Conservation (phyloP, 1,140 invertebrate genomes). For the Lanistes nyassanus region DNA sequence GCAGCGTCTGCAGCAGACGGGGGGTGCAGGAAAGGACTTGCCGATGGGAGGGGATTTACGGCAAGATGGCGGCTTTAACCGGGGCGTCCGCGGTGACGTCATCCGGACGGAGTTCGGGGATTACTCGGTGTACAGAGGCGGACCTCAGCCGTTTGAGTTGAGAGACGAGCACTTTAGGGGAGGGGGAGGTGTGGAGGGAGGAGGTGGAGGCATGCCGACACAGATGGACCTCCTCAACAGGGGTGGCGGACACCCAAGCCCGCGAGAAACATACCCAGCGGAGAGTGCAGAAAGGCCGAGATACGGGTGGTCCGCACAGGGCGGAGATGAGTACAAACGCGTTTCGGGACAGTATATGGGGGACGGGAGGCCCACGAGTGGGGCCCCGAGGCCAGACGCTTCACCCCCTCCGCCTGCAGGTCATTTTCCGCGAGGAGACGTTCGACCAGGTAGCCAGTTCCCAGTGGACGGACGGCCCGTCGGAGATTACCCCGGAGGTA, state of each 20-base stretch:
- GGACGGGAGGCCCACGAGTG: constrained; percentile 8
- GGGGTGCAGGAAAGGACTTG: background rate
- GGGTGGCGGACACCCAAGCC: background rate
- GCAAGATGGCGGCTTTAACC: constrained; percentile 31
- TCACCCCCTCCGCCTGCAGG: background rate
- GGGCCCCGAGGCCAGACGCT: background rate
- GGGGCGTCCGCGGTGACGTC: constrained; percentile 39
- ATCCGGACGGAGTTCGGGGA: constrained; percentile 45
- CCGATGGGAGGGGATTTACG: background rate
- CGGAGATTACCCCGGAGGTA: no score
- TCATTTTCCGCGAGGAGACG: background rate
- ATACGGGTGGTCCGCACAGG: constrained; percentile 20
- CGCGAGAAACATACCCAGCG: constrained; percentile 4
- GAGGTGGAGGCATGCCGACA: constrained; percentile 17
- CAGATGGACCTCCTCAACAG: background rate
- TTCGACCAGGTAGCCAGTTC: constrained; percentile 2
- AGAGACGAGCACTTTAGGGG: constrained; percentile 39
- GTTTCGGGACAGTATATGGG: constrained; percentile 23
- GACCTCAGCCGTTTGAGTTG: constrained; percentile 27
- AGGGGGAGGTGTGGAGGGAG: constrained; percentile 22
- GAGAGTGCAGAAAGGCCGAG: constrained; percentile 18
- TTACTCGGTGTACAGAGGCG: constrained; percentile 37
- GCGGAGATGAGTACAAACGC: constrained; percentile 17
- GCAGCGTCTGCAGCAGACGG: constrained; percentile 10
- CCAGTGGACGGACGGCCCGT: background rate